These are phyloP conservation scores for Barnardius zonarius DNA, from an alignment of 2,113 vertebrate species.

Conservation along the genomic window DNA sequence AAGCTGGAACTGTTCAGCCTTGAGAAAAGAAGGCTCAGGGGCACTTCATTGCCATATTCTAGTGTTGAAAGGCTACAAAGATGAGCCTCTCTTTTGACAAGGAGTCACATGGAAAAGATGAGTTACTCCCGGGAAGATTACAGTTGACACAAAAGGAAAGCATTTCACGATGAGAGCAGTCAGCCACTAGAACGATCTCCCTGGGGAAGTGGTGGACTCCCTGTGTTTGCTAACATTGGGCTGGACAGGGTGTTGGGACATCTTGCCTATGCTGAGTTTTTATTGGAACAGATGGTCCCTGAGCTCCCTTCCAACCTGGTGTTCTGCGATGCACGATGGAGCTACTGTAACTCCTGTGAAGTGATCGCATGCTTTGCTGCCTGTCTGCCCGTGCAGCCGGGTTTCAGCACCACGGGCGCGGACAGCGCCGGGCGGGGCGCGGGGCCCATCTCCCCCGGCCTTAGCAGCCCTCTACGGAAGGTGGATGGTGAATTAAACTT, in stretches of 20 bases:
- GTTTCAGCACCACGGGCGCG: neutral
- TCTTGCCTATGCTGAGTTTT: neutral
- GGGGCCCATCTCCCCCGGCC: neutral
- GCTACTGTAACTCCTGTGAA: neutral
- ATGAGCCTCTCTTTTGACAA: neutral
- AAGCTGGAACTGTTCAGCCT: neutral
- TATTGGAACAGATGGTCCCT: neutral
- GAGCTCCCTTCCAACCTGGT: neutral
- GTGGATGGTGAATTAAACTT: neutral
- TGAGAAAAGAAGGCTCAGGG: neutral
- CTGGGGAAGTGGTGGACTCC: neutral
- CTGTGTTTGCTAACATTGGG: neutral
- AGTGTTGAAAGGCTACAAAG: neutral
- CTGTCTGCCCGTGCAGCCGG: neutral
- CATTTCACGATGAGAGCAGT: neutral
- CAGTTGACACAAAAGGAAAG: neutral
- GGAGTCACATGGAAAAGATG: neutral
- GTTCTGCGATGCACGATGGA: neutral
- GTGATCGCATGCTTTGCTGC: neutral
- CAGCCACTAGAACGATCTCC: neutral
- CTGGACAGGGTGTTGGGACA: neutral
- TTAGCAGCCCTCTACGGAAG: neutral
- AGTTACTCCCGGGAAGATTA: neutral
- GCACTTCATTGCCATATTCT: neutral
- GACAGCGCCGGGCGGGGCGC: neutral